Evolutionary conservation across 2,797 vertebrate genomes (phyloP), one percentile per base, ranked within the genome.

Genomic region (Leptoclinus maculatus): DNA sequence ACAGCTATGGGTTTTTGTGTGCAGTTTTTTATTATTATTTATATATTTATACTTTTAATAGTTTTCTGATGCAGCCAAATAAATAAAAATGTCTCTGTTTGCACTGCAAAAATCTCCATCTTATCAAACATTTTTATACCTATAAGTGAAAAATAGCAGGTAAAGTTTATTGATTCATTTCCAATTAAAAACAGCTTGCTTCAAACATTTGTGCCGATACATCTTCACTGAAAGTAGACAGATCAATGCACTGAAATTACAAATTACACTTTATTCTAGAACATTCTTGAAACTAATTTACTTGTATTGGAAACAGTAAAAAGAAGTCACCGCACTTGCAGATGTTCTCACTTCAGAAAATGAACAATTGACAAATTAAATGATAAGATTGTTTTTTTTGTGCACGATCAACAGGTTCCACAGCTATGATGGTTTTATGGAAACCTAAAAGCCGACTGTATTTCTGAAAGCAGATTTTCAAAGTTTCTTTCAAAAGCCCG

Each of bases 401-500:
- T 76, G 43, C 51, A 66, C 57, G 64, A 88, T 87, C 85, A 81
- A 86, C 79, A 88, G 77, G 81, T 87, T 77, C 62, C 54, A 27
- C 36, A 49, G 25, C 21, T 17, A 17, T 10, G 41, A n/a, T 58
- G 60, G 21, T 78, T 87, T 84, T 29, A 60, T 2, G 10, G 27
- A 77, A 80, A 71, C 72, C 36, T 19, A 51, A 47, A 25, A 19
- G 57, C 38, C 62, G 2, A 59, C 13, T 8, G 4, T 49, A 62
- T 84, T 78, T 80, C 45, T 7, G 34, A 82, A 66, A 74, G 77
- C 56, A 72, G 67, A 85, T 85, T 72, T 83, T 73, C 54, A 76
- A 88, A 91, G 83, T 91, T 89, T 76, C 23, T 74, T 78, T 84
- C 32, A 59, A 76, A 86, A 77, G 73, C 76, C 58, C 9, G 73